Evolutionary conservation across 2,797 vertebrate genomes (phyloP).

Genomic region (Selene dorsalis): DNA sequence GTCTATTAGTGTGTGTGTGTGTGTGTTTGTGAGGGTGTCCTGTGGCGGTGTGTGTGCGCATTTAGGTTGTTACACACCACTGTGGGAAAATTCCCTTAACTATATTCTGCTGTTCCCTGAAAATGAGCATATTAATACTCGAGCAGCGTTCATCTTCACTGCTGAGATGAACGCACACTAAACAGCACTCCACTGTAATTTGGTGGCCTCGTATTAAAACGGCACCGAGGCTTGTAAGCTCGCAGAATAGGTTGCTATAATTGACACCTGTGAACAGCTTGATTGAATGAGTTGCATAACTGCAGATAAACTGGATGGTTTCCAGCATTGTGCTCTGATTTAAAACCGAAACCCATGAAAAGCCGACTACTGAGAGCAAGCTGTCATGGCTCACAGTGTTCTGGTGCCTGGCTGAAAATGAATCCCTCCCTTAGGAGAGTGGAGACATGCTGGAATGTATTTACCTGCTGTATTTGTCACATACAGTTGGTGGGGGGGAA

Average conservation of each 20-base stretch:
- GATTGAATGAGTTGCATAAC: slow-evolving; percentile 50
- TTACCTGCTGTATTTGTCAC: slow-evolving; percentile 63
- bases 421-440: slow-evolving; percentile 54
- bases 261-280: slow-evolving; percentile 40
- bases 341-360: slow-evolving; percentile 45
- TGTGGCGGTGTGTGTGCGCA: background rate
- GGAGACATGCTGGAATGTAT: slow-evolving; percentile 51
- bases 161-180: slow-evolving; percentile 33
- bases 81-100: slow-evolving; percentile 8
- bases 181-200: slow-evolving; percentile 40
- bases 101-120: slow-evolving; percentile 23
- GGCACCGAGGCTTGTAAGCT: slow-evolving; percentile 39
- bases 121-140: slow-evolving; percentile 50
- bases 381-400: slow-evolving; percentile 47
- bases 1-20: slow-evolving; percentile 7
- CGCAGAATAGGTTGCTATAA: slow-evolving; percentile 47
- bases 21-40: background rate
- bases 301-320: slow-evolving; percentile 12
- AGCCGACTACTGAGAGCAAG: slow-evolving; percentile 23
- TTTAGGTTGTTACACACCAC: slow-evolving; percentile 6
- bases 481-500: slow-evolving; percentile 50
- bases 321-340: slow-evolving; percentile 37
- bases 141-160: slow-evolving; percentile 1
- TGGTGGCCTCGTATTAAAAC: slow-evolving; percentile 37
- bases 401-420: slow-evolving; percentile 38